phyloP scores from a whole-genome alignment of 2,113 vertebrate species.

The Lamprologus callipterus region DNA sequence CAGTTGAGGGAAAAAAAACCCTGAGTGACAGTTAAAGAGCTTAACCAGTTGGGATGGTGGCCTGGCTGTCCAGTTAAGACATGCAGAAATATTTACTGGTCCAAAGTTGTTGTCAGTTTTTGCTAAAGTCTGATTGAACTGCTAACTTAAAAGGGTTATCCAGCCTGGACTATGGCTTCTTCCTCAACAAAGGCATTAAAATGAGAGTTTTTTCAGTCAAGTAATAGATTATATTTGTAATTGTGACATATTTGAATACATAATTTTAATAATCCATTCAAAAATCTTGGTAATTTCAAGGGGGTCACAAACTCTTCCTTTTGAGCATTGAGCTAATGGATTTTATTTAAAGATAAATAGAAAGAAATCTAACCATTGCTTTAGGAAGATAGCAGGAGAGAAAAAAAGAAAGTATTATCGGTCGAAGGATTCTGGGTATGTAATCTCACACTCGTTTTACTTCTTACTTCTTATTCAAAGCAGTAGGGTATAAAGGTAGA shows the following conservation, averaged over 20 bases:
- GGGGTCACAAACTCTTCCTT: background rate
- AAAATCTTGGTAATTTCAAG: background rate
- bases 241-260: background rate
- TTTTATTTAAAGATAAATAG: background rate
- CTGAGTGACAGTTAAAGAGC: background rate
- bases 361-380: background rate
- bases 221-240: background rate
- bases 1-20: accelerated
- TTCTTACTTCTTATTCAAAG: background rate
- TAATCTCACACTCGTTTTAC: background rate
- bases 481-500: background rate
- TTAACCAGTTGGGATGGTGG: background rate
- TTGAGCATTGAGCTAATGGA: background rate
- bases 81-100: background rate
- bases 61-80: background rate
- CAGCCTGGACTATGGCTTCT: background rate
- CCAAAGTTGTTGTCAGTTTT: background rate
- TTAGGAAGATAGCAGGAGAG: background rate
- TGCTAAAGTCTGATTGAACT: background rate
- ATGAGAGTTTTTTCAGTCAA: background rate
- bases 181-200: background rate
- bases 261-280: background rate
- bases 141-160: background rate
- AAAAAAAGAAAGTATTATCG: background rate
- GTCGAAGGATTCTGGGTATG: background rate